These are phyloP conservation scores for Opisthograptis luteolata DNA, from an alignment of 2,888 invertebrate genomes.

Conservation along the genomic window DNA sequence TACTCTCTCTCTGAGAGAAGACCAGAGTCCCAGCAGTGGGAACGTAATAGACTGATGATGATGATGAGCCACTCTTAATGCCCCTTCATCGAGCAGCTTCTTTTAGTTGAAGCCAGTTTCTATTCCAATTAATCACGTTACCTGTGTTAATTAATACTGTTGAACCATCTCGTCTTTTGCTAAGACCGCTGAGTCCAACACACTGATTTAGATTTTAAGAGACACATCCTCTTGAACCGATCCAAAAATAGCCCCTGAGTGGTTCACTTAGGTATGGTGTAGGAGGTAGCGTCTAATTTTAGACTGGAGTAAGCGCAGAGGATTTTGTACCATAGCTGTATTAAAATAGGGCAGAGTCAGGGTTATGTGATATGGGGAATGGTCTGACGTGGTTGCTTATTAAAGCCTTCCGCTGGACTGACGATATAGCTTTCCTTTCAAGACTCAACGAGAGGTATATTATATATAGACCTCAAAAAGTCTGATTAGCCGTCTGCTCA, in stretches of 20 bases:
- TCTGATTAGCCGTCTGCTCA: no score
- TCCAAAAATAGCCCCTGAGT: constrained; percentile 52
- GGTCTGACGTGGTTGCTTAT: constrained; percentile 7
- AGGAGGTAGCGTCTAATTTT: constrained; percentile 54
- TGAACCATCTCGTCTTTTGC: background rate
- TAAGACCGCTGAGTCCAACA: background rate
- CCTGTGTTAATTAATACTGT: background rate
- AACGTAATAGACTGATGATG: background rate
- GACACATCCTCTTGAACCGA: constrained; percentile 53
- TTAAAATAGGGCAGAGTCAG: constrained; percentile 1
- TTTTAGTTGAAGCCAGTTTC: background rate
- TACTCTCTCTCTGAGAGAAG: no score
- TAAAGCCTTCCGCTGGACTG: constrained; percentile 19
- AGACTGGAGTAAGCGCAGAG: constrained; percentile 39
- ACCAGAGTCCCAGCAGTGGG: background rate
- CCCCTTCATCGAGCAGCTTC: background rate
- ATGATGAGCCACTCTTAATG: background rate
- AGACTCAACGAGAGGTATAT: no score
- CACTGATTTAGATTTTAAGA: constrained; percentile 40
- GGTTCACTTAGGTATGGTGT: constrained; percentile 46
- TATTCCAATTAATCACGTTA: background rate
- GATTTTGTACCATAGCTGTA: constrained; percentile 32
- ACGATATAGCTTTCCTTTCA: constrained; percentile 1
- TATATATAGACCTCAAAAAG: no score
- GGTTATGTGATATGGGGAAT: background rate